phyloP scores from a whole-genome alignment of 2,113 vertebrate species.

The Rousettus leschenaultii region DNA sequence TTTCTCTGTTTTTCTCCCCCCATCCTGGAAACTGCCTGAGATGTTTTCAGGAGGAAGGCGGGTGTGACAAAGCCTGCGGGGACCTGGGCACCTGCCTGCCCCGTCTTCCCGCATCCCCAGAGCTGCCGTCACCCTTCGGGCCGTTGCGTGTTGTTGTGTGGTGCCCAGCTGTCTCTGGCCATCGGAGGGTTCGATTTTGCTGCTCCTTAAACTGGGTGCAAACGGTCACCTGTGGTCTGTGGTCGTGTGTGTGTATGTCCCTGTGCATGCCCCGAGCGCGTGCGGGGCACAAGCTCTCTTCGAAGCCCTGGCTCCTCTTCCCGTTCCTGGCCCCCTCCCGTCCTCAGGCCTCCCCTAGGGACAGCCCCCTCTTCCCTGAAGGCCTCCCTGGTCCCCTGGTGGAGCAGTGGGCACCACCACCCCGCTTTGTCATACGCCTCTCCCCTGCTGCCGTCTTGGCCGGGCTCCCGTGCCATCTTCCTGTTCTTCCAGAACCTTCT shows the following conservation, averaged over 20 bases:
- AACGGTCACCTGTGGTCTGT: accelerated
- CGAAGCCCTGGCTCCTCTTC: too few species aligned
- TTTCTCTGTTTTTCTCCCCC: neutral
- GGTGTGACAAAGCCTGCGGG: neutral
- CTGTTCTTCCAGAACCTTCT: neutral
- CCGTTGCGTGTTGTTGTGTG: accelerated
- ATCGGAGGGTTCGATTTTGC: accelerated
- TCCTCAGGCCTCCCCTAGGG: neutral
- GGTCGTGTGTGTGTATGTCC: too few species aligned
- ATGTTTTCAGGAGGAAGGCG: accelerated
- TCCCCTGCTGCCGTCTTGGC: accelerated
- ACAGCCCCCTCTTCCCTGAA: neutral
- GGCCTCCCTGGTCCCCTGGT: neutral
- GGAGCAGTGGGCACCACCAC: accelerated
- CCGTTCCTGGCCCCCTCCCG: accelerated
- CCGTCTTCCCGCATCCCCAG: accelerated
- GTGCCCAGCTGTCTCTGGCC: accelerated
- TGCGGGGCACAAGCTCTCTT: neutral
- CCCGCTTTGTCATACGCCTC: neutral
- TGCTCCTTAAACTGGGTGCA: neutral
- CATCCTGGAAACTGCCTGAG: neutral
- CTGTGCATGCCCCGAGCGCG: neutral
- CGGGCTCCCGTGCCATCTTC: neutral
- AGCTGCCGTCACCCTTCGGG: neutral
- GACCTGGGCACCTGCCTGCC: neutral